These are phyloP conservation scores for Corydoras maculifer DNA, from an alignment of 2,113 vertebrate species.

Conservation along the genomic window DNA sequence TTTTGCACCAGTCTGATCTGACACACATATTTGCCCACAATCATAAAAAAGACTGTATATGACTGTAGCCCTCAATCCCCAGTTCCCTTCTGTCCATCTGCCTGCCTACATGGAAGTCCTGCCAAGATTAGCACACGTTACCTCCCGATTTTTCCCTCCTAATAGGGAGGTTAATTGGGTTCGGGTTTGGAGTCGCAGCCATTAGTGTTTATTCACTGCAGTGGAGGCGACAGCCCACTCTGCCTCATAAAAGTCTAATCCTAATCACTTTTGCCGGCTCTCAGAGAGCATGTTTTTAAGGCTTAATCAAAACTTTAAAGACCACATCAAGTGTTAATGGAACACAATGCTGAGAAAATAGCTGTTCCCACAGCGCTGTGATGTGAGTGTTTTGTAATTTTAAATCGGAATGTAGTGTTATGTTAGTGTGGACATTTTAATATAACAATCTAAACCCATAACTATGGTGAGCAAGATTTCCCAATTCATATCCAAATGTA, in stretches of 20 bases:
- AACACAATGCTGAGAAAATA: background rate
- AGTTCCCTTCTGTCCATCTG: constrained; percentile 37
- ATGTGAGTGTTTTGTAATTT: no score
- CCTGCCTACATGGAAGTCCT: constrained; percentile 32
- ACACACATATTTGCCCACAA: background rate
- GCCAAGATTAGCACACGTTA: constrained; percentile 36
- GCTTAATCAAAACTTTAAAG: constrained; percentile 5
- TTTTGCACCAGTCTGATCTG: no score
- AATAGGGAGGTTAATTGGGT: constrained; percentile 25
- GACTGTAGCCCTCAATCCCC: constrained; percentile 19
- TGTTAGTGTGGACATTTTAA: no score
- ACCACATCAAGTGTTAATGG: background rate
- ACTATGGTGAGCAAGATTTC: no score
- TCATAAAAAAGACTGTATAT: background rate
- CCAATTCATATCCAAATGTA: no score
- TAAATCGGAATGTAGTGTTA: no score
- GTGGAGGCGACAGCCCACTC: background rate
- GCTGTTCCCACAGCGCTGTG: background rate
- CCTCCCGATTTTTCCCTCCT: constrained; percentile 8
- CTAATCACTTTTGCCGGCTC: background rate
- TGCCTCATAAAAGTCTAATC: constrained; percentile 2
- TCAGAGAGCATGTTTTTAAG: background rate
- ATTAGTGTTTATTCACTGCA: constrained; percentile 20
- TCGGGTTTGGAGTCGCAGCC: constrained; percentile 22
- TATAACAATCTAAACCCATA: no score